Percentiles rank a stretch among this genome's conserved stretches.
phyloP scores from a whole-genome alignment of 1,140 invertebrate genomes.

The Archivesica marissinica region DNA sequence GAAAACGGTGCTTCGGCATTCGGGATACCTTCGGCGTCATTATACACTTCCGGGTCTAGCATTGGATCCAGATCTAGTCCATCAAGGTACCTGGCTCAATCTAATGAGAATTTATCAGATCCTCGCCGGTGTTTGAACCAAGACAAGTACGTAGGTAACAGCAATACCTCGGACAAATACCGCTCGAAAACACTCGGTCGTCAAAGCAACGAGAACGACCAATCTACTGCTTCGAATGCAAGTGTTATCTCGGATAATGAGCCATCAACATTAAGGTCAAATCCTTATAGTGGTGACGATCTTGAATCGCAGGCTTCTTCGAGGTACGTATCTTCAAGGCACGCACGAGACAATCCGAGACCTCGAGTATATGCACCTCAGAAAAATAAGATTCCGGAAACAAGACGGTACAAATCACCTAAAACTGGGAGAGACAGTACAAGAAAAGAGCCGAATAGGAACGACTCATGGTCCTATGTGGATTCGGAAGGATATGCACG shows the following conservation, averaged over 20 bases:
- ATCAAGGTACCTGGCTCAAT: neutral
- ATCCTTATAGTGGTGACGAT: neutral
- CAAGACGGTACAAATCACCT: neutral
- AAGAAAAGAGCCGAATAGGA: neutral
- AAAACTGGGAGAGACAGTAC: neutral
- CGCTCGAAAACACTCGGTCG: neutral
- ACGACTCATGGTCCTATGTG: slow-evolving; percentile 16
- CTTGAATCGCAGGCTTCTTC: neutral
- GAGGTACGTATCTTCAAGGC: neutral
- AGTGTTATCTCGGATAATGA: neutral
- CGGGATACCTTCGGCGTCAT: neutral
- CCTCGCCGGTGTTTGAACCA: neutral
- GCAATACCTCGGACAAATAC: neutral
- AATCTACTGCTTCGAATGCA: neutral
- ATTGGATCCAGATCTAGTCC: neutral
- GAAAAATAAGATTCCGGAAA: neutral
- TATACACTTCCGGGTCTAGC: neutral
- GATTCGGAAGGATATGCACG: slow-evolving; percentile 30
- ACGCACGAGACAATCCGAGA: neutral
- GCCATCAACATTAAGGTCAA: neutral
- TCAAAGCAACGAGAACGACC: neutral
- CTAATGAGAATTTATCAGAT: neutral
- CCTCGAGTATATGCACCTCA: neutral
- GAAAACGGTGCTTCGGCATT: neutral
- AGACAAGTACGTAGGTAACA: neutral